Percentiles rank a stretch among this genome's conserved stretches.
These are phyloP conservation scores for Eupithecia exiguata DNA, from an alignment of 2,888 invertebrate genomes.

Conservation along the genomic window DNA sequence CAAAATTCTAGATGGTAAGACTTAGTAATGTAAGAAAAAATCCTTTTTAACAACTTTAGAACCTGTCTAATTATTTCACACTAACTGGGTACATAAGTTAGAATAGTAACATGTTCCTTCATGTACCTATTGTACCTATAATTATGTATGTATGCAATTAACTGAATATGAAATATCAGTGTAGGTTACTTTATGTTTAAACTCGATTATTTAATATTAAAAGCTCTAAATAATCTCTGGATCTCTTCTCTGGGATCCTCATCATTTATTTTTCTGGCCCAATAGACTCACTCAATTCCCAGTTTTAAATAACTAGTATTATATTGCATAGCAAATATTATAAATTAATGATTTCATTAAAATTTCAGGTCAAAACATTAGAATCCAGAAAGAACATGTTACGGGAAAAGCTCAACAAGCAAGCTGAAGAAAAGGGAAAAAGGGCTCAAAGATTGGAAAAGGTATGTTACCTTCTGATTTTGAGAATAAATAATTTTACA, in stretches of 20 bases:
- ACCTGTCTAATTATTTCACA: too few species aligned
- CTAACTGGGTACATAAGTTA: too few species aligned
- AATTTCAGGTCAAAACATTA: constrained; percentile 64
- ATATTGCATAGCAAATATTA: not conserved
- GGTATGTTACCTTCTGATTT: constrained; percentile 44
- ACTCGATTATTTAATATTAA: not conserved
- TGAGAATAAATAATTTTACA: not conserved
- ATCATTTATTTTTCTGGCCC: not conserved
- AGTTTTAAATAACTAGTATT: not conserved
- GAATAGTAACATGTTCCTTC: too few species aligned
- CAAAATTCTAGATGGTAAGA: too few species aligned
- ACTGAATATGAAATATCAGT: not conserved
- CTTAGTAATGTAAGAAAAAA: too few species aligned
- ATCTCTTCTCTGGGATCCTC: not conserved
- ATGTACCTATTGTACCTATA: too few species aligned
- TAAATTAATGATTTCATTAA: not conserved
- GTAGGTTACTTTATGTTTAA: not conserved
- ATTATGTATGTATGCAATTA: too few species aligned
- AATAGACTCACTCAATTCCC: not conserved
- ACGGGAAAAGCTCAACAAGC: constrained; percentile 66
- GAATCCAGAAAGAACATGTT: constrained; percentile 65
- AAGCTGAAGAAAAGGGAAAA: constrained; percentile 69
- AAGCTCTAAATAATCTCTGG: not conserved
- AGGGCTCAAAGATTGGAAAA: constrained; percentile 65
- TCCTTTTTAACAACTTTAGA: too few species aligned